A percentile compares a stretch with the other conserved stretches of the same genome.
phyloP scores from a whole-genome alignment of 1,140 invertebrate species.

The Periplaneta americana region DNA sequence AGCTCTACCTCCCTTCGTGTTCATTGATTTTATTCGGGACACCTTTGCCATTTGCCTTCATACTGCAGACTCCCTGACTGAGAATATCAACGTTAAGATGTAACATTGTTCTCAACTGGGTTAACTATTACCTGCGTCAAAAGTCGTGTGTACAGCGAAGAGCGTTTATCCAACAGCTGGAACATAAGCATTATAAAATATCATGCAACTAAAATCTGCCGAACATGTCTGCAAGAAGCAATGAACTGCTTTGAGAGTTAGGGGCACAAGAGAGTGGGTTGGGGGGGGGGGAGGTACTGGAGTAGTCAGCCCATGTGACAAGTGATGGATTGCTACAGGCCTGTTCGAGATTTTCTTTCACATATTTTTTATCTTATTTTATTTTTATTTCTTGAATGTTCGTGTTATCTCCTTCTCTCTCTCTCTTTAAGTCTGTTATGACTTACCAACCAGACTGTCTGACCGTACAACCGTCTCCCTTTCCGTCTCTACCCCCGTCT shows the following conservation, averaged over 20 bases:
- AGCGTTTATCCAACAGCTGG: background rate
- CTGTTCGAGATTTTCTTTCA: background rate
- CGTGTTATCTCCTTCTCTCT: background rate
- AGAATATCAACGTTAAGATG: too few relatives aligned
- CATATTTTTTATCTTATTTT: background rate
- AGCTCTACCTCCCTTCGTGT: too few relatives aligned
- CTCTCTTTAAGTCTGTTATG: background rate
- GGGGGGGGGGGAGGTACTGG: too few relatives aligned
- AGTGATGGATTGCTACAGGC: background rate
- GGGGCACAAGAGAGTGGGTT: background rate
- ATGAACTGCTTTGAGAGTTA: background rate
- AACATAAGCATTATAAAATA: background rate
- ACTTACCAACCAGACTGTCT: background rate
- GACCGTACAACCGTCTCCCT: background rate
- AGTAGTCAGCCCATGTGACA: too few relatives aligned
- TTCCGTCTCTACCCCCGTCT: background rate
- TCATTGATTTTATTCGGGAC: too few relatives aligned
- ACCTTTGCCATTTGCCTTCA: too few relatives aligned
- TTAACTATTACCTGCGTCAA: too few relatives aligned
- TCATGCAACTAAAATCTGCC: background rate
- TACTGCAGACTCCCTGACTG: too few relatives aligned
- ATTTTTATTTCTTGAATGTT: background rate
- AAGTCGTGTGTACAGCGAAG: background rate
- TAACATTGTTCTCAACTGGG: too few relatives aligned
- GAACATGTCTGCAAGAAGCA: background rate